phyloP scores from a whole-genome alignment of 2,888 invertebrate species.

The Acronicta aceris region DNA sequence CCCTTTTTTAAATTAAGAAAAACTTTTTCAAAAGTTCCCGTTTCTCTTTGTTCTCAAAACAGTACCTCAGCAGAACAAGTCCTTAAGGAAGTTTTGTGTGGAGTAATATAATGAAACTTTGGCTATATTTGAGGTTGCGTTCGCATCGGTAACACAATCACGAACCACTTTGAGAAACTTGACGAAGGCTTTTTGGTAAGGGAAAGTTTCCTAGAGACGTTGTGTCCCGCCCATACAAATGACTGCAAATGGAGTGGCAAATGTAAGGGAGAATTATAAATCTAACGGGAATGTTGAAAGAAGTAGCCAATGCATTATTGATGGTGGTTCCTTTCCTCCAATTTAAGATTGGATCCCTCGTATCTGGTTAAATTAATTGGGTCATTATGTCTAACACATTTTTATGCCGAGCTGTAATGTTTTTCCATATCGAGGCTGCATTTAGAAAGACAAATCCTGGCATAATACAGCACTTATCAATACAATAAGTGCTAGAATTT shows the following conservation, averaged over 20 bases:
- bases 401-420: no score
- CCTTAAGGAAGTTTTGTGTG: conserved; percentile 47
- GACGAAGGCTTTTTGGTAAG: conserved; percentile 85
- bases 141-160: conserved; percentile 81
- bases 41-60: conserved; percentile 46
- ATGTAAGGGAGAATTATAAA: conserved; percentile 68
- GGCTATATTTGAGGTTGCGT: conserved; percentile 62
- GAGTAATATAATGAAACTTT: conserved; percentile 60
- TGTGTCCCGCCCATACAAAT: conserved; percentile 82
- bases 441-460: no score
- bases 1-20: conserved; percentile 13
- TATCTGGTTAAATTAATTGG: conserved; percentile 42
- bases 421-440: no score
- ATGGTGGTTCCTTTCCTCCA: conserved; percentile 28
- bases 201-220: conserved; percentile 77
- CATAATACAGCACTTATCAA: no score
- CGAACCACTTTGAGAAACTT: conserved; percentile 83
- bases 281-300: conserved; percentile 55
- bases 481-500: no score
- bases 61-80: conserved; percentile 32
- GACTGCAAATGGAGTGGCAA: conserved; percentile 71
- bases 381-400: conserved; percentile 10
- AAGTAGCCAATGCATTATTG: conserved; percentile 34
- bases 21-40: conserved; percentile 30
- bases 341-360: conserved; percentile 29